Evolutionary conservation across 2,888 invertebrate genomes (phyloP).

Genomic region (Protonemura montana): DNA sequence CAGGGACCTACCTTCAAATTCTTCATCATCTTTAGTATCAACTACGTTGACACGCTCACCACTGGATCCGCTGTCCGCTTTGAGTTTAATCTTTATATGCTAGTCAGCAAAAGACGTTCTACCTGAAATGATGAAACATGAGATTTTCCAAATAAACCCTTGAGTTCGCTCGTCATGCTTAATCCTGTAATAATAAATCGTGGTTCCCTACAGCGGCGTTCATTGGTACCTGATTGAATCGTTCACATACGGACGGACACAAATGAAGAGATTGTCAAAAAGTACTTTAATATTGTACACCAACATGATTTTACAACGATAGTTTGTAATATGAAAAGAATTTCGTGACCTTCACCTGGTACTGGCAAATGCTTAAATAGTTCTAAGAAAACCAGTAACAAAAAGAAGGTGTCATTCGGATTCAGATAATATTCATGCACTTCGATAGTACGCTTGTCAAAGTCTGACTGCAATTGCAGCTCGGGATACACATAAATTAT

Average conservation of each 20-base stretch:
- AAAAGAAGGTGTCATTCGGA: not conserved
- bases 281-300: constrained; percentile 51
- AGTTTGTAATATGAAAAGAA: constrained; percentile 50
- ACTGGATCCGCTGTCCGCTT: too few species aligned
- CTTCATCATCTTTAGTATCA: not conserved
- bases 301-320: constrained; percentile 50
- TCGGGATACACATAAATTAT: not conserved
- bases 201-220: too few species aligned
- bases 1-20: not conserved
- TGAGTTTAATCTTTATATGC: too few species aligned
- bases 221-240: too few species aligned
- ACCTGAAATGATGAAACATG: too few species aligned
- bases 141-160: too few species aligned
- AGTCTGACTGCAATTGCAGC: too few species aligned
- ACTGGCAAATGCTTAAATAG: constrained; percentile 35
- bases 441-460: too few species aligned
- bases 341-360: not conserved
- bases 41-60: not conserved
- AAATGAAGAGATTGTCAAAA: constrained; percentile 44
- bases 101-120: too few species aligned
- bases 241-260: not conserved
- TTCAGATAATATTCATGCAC: not conserved
- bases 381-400: not conserved
- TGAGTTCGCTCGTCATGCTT: too few species aligned
- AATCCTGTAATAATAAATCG: too few species aligned